Conservation (phyloP, 2,888 invertebrate species). For the Plebejus argus region DNA sequence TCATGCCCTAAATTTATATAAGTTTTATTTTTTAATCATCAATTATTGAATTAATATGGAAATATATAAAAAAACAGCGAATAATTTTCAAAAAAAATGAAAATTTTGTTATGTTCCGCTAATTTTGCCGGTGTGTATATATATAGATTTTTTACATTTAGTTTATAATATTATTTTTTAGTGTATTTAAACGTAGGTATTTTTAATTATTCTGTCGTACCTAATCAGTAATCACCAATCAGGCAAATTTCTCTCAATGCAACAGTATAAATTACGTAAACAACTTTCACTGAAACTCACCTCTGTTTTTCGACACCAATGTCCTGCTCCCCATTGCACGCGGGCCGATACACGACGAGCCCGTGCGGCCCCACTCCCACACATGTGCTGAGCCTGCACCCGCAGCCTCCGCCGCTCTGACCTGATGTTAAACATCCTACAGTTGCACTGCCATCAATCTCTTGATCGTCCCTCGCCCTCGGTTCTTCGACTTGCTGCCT, state of each 20-base stretch:
- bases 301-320: conserved; percentile 84
- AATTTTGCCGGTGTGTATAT: no score
- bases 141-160: background rate
- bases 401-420: conserved; percentile 69
- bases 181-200: no score
- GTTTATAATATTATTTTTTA: no score
- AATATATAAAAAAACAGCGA: no score
- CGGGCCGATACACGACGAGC: conserved; percentile 84
- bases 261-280: background rate
- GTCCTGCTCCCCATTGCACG: conserved; percentile 79
- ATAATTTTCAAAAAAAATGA: no score
- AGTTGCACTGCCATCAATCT: conserved; percentile 71
- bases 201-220: background rate
- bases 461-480: conserved; percentile 66
- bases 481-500: conserved; percentile 77
- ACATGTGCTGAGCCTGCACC: conserved; percentile 72
- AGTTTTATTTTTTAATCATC: no score
- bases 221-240: conserved; percentile 9
- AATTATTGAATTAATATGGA: no score
- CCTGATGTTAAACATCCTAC: conserved; percentile 72
- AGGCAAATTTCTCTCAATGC: conserved; percentile 6
- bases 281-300: conserved; percentile 51
- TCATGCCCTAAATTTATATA: no score
- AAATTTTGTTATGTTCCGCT: no score
- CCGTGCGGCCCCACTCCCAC: conserved; percentile 93